phyloP scores from a whole-genome alignment of 2,888 invertebrate genomes.

The Cinara cedri region DNA sequence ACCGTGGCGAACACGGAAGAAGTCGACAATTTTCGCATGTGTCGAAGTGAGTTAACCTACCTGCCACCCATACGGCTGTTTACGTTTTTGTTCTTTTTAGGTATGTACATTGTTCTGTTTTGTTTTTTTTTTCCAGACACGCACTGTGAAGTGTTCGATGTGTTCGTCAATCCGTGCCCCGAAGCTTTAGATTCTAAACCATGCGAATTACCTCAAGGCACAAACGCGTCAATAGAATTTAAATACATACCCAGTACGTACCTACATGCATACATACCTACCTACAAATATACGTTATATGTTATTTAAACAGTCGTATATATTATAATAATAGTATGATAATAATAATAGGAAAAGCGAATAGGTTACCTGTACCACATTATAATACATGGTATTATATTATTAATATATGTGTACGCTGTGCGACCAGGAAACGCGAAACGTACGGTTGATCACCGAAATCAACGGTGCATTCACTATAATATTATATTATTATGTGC shows the following conservation, averaged over 20 bases:
- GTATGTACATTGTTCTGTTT: background rate
- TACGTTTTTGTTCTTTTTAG: too few species aligned
- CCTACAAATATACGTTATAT: background rate
- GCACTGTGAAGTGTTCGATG: background rate
- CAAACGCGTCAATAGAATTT: conserved; percentile 3
- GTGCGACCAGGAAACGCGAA: background rate
- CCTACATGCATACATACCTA: background rate
- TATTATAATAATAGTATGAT: background rate
- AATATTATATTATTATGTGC: background rate
- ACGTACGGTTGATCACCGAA: background rate
- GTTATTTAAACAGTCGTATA: background rate
- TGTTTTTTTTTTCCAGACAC: conserved; percentile 15
- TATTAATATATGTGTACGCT: background rate
- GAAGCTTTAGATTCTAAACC: conserved; percentile 13
- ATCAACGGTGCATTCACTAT: background rate
- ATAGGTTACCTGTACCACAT: too few species aligned
- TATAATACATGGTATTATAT: too few species aligned
- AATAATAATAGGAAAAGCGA: background rate
- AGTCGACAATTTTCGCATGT: background rate
- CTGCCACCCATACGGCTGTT: too few species aligned
- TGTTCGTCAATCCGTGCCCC: conserved; percentile 33
- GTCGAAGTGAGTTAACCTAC: conserved; percentile 14
- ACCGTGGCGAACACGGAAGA: background rate
- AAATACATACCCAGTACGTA: conserved; percentile 31
- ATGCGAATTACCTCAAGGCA: conserved; percentile 49